phyloP scores from a whole-genome alignment of 2,888 invertebrate genomes.

The Tetragonula carbonaria region DNA sequence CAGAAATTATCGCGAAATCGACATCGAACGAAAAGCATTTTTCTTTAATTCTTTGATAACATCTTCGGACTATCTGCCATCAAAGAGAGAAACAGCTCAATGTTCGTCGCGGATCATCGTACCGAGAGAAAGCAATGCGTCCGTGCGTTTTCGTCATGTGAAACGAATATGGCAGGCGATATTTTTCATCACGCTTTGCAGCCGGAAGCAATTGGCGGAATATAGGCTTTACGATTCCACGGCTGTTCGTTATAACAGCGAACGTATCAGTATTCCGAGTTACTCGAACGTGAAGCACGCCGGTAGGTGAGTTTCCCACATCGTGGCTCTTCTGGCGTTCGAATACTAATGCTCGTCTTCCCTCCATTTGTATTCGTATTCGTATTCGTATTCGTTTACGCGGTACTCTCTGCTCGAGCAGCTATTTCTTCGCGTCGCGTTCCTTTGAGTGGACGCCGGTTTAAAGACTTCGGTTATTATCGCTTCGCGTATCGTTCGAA shows the following conservation, averaged over 20 bases:
- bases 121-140: conserved; percentile 42
- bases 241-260: conserved; percentile 49
- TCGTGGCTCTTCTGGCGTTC: conserved; percentile 58
- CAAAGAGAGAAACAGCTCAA: too few relatives aligned
- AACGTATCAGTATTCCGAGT: conserved; percentile 61
- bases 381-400: conserved; percentile 27
- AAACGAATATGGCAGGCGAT: conserved; percentile 52
- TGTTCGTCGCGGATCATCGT: not conserved
- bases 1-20: too few relatives aligned
- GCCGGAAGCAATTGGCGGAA: conserved; percentile 55
- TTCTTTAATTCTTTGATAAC: too few relatives aligned
- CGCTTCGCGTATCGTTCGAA: not conserved
- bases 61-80: too few relatives aligned
- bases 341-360: conserved; percentile 70
- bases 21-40: too few relatives aligned
- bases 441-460: conserved; percentile 23
- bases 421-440: conserved; percentile 52
- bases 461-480: conserved; percentile 16
- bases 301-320: conserved; percentile 67
- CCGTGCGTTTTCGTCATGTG: conserved; percentile 34
- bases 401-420: conserved; percentile 14
- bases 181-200: conserved; percentile 44
- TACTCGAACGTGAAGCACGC: conserved; percentile 62
- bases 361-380: conserved; percentile 3
- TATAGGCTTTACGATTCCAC: conserved; percentile 56